Evolutionary conservation across 2,888 invertebrate genomes (phyloP).

Genomic region (Terebella lapidaria): DNA sequence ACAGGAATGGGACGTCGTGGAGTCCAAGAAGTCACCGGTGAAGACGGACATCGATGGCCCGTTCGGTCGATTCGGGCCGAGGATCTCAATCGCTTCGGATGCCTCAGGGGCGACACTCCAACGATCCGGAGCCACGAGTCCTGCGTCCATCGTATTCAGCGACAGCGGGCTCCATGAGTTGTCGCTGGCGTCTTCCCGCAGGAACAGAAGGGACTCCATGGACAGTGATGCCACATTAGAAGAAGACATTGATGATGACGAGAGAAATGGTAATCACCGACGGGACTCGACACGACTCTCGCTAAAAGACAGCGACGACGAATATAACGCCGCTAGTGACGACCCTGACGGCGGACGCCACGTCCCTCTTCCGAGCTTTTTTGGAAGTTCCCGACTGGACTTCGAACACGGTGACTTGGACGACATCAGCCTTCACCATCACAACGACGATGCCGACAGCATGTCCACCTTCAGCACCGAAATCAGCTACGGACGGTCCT

Average conservation of each 20-base stretch:
- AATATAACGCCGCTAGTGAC: not conserved
- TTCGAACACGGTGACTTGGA: constrained; percentile 11
- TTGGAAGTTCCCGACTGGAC: not conserved
- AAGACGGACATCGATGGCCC: not conserved
- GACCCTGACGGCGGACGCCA: not conserved
- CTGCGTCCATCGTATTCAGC: not conserved
- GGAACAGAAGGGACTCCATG: not conserved
- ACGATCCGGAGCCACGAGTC: not conserved
- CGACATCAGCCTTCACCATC: constrained; percentile 13
- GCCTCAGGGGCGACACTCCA: not conserved
- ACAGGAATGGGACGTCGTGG: constrained; percentile 2
- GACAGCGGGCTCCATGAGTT: not conserved
- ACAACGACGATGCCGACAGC: not conserved
- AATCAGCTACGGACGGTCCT: not conserved
- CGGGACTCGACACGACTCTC: not conserved
- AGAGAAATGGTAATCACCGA: not conserved
- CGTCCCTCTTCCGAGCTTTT: constrained; percentile 10
- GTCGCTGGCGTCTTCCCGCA: not conserved
- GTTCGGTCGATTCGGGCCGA: not conserved
- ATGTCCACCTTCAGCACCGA: not conserved
- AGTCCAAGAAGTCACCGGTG: constrained; percentile 2
- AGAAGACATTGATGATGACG: not conserved
- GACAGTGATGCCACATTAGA: not conserved
- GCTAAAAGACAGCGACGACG: not conserved
- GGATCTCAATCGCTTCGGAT: not conserved